Conservation (phyloP, 2,888 invertebrate genomes). For the Parochlus steinenii region DNA sequence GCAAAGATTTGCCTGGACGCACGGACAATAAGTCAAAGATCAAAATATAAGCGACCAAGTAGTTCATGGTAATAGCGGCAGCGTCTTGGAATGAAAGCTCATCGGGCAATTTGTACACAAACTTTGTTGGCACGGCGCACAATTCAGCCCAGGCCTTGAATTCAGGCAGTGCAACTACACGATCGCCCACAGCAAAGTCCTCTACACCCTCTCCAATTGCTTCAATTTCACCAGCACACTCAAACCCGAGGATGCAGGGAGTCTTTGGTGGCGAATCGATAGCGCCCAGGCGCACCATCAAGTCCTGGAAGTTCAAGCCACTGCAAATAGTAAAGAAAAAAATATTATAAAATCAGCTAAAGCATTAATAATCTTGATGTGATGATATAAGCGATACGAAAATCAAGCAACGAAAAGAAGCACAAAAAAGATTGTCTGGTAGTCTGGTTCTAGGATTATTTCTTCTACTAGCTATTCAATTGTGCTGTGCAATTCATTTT, state of each 20-base stretch:
- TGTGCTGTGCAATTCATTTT: too few relatives aligned
- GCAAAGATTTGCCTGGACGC: slow-evolving; percentile 58
- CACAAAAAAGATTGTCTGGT: too few relatives aligned
- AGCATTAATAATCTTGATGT: background rate
- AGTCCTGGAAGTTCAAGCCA: slow-evolving; percentile 75
- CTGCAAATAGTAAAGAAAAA: slow-evolving; percentile 37
- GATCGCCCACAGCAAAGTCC: slow-evolving; percentile 63
- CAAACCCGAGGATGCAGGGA: slow-evolving; percentile 75
- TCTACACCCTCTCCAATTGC: slow-evolving; percentile 63
- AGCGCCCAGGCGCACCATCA: slow-evolving; percentile 76
- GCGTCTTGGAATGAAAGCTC: slow-evolving; percentile 64
- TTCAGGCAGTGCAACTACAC: slow-evolving; percentile 71
- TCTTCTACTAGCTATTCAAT: too few relatives aligned
- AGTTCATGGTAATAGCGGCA: slow-evolving; percentile 71
- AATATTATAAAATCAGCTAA: background rate
- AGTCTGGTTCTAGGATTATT: too few relatives aligned
- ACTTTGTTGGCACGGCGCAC: slow-evolving; percentile 61
- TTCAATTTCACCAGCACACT: slow-evolving; percentile 71
- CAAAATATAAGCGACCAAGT: slow-evolving; percentile 68
- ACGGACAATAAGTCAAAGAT: slow-evolving; percentile 71
- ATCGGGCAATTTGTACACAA: slow-evolving; percentile 59
- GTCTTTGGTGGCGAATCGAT: slow-evolving; percentile 80
- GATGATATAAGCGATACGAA: too few relatives aligned
- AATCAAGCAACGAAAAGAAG: too few relatives aligned
- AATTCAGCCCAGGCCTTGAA: slow-evolving; percentile 77